Conservation (phyloP, 1,140 invertebrate genomes). For the Conopomorpha cramerella region DNA sequence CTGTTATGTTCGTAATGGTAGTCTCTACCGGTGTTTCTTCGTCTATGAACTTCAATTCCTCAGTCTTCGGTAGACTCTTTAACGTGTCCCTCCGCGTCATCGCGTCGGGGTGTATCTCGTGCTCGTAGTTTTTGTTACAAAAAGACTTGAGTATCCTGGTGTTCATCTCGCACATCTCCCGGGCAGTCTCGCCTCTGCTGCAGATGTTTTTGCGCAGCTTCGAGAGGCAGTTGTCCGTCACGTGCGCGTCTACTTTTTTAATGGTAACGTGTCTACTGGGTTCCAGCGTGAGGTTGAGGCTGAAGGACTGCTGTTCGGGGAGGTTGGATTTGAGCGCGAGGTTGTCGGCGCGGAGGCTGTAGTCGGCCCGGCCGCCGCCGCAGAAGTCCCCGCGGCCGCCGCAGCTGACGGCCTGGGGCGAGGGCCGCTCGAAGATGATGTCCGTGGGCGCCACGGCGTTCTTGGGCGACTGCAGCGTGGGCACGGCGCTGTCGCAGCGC, state of each 20-base stretch:
- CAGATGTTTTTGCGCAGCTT: conserved; percentile 53
- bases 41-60: conserved; percentile 70
- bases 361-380: conserved; percentile 39
- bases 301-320: conserved; percentile 61
- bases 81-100: conserved; percentile 31
- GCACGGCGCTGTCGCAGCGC: conserved; percentile 74
- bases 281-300: conserved; percentile 63
- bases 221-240: conserved; percentile 43
- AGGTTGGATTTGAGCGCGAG: conserved; percentile 44
- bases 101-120: conserved; percentile 44
- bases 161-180: too few species aligned
- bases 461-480: conserved; percentile 77
- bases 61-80: conserved; percentile 44
- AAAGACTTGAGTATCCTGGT: conserved; percentile 42
- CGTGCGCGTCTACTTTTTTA: conserved; percentile 43
- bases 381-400: conserved; percentile 48
- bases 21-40: conserved; percentile 63
- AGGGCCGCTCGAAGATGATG: conserved; percentile 70
- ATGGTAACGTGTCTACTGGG: conserved; percentile 48
- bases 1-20: too few species aligned
- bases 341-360: conserved; percentile 34
- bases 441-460: conserved; percentile 77
- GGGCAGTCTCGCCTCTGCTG: conserved; percentile 30
- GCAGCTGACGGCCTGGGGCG: conserved; percentile 68
- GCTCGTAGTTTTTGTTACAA: conserved; percentile 43